Percentiles rank a stretch among this genome's conserved stretches.
phyloP scores from a whole-genome alignment of 2,113 vertebrate genomes.

The Brienomyrus brachyistius region DNA sequence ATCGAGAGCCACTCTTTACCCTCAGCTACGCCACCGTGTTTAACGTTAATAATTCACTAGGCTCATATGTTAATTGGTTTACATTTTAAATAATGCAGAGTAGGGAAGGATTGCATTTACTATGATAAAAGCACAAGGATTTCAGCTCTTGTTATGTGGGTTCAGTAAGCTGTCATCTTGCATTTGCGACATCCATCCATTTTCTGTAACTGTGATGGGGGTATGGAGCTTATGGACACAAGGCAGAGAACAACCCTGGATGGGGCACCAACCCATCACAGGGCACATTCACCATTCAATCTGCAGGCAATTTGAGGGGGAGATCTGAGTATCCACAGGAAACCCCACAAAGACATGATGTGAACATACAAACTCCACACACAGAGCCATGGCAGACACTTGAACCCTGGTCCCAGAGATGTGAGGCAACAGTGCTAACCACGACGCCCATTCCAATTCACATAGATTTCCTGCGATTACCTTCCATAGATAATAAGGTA shows the following conservation, averaged over 20 bases:
- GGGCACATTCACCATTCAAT: background rate
- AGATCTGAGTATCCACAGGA: background rate
- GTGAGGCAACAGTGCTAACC: background rate
- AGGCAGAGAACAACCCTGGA: background rate
- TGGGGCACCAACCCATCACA: background rate
- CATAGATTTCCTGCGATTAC: background rate
- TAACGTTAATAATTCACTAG: conserved; percentile 34
- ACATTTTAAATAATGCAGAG: conserved; percentile 37
- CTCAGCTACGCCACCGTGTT: conserved; percentile 20
- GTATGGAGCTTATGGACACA: background rate
- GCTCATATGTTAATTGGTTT: conserved; percentile 30
- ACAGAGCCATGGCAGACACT: background rate
- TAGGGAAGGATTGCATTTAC: conserved; percentile 33
- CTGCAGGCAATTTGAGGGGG: background rate
- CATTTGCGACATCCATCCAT: background rate
- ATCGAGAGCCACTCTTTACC: conserved; percentile 16
- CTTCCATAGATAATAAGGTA: background rate
- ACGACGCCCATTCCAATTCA: background rate
- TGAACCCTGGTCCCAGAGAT: background rate
- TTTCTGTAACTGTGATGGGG: background rate
- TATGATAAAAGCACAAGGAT: conserved; percentile 34
- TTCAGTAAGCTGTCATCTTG: conserved; percentile 4
- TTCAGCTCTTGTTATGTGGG: conserved; percentile 1
- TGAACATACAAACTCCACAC: background rate
- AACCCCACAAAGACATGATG: background rate